phyloP scores from a whole-genome alignment of 2,797 vertebrate species.

The Aphelocoma californica region DNA sequence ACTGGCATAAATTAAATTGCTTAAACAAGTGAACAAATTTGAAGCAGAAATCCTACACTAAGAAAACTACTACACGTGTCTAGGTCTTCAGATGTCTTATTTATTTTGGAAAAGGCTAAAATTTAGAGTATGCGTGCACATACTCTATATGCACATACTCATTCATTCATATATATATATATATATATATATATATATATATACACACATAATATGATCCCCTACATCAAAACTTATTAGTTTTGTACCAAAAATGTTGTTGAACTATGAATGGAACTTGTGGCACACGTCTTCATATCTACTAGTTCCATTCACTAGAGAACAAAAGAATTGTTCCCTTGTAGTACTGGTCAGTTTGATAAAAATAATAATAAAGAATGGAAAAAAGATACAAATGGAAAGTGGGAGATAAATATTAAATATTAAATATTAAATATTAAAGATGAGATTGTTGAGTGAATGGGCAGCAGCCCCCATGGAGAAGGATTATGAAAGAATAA shows the following conservation, averaged over 20 bases:
- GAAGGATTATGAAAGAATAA: not conserved
- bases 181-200: not conserved
- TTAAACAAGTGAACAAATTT: not conserved
- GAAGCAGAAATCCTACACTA: not conserved
- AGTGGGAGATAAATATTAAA: not conserved
- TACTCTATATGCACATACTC: not conserved
- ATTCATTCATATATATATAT: not conserved
- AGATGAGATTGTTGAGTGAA: not conserved
- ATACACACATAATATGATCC: not conserved
- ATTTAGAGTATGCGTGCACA: not conserved
- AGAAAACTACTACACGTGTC: not conserved
- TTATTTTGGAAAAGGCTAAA: not conserved
- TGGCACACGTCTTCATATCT: fast-evolving
- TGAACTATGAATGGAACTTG: not conserved
- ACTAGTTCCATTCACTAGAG: not conserved
- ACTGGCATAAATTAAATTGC: not conserved
- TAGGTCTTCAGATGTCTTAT: not conserved
- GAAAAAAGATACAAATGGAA: not conserved
- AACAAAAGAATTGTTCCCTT: not conserved
- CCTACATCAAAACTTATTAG: not conserved
- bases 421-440: not conserved
- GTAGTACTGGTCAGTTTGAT: not conserved
- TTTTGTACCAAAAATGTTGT: not conserved
- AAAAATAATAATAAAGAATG: not conserved
- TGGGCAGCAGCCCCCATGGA: not conserved